These are phyloP conservation scores for Pleuronectes platessa DNA, from an alignment of 2,113 vertebrate genomes.

Conservation along the genomic window DNA sequence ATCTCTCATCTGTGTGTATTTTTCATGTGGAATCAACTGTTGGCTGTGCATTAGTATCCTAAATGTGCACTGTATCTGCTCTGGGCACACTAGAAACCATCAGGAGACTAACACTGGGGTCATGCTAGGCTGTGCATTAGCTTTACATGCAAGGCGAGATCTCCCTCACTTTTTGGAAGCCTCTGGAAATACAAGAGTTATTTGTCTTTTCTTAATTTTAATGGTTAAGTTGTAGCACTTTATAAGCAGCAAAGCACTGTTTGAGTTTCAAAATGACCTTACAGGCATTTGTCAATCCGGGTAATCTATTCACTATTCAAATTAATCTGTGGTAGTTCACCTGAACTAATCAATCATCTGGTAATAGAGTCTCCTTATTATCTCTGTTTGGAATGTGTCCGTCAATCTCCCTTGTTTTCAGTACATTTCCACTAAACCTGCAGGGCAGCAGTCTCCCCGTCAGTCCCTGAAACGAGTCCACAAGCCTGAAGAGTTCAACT, in stretches of 20 bases:
- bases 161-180: slow-evolving; percentile 26
- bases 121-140: slow-evolving; percentile 10
- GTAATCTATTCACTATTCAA: slow-evolving; percentile 21
- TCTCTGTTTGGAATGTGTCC: not conserved
- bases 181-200: slow-evolving; percentile 24
- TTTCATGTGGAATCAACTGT: slow-evolving; percentile 50
- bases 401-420: not conserved
- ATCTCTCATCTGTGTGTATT: slow-evolving; percentile 45
- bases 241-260: slow-evolving; percentile 49
- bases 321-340: slow-evolving; percentile 5
- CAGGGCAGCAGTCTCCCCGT: slow-evolving; percentile 13
- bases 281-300: slow-evolving; percentile 23
- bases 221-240: slow-evolving; percentile 65
- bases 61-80: slow-evolving; percentile 37
- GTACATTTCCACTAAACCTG: slow-evolving; percentile 5
- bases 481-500: slow-evolving; percentile 10
- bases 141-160: slow-evolving; percentile 16
- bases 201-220: slow-evolving; percentile 22
- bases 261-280: slow-evolving; percentile 33
- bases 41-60: slow-evolving; percentile 33
- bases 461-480: slow-evolving; percentile 22
- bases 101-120: not conserved
- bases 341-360: slow-evolving; percentile 22
- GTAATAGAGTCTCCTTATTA: slow-evolving; percentile 10
- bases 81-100: slow-evolving; percentile 25